Percentiles rank a stretch among this genome's conserved stretches.
Conservation (phyloP, 92 coral and sea anemone genomes). For the Palythoa grandiflora region DNA sequence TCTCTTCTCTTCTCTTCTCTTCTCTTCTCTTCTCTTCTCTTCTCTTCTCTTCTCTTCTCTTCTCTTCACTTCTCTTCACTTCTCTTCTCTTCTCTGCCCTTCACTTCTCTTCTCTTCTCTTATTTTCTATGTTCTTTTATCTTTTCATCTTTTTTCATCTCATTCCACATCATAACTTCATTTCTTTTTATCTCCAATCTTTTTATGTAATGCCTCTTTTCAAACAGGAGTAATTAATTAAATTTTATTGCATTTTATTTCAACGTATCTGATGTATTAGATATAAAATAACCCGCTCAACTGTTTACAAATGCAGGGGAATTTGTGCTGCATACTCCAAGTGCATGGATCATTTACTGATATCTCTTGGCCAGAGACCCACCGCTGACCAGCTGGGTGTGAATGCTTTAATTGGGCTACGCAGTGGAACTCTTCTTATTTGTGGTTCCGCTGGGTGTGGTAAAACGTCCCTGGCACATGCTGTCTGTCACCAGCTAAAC, state of each 20-base stretch:
- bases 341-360: constrained; percentile 76
- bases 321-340: constrained; percentile 67
- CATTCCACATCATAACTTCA: neutral
- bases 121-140: too few species aligned
- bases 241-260: neutral
- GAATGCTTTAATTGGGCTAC: constrained; percentile 63
- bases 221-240: neutral
- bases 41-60: too few species aligned
- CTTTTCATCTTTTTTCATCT: neutral
- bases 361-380: constrained; percentile 63
- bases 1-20: neutral
- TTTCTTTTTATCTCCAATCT: neutral
- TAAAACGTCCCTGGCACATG: constrained; percentile 92
- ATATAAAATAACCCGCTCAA: too few species aligned
- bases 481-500: constrained; percentile 83
- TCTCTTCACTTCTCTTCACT: too few species aligned
- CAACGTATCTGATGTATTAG: too few species aligned
- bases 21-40: too few species aligned
- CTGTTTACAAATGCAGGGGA: constrained; percentile 65
- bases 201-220: neutral
- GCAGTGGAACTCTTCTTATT: constrained; percentile 82
- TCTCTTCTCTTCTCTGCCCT: too few species aligned
- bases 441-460: constrained; percentile 93
- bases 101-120: too few species aligned
- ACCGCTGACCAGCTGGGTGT: constrained; percentile 76